Percentiles rank a stretch among this genome's conserved stretches.
These are phyloP conservation scores for Meleagris gallopavo DNA, from an alignment of 2,113 vertebrate species.

Conservation along the genomic window DNA sequence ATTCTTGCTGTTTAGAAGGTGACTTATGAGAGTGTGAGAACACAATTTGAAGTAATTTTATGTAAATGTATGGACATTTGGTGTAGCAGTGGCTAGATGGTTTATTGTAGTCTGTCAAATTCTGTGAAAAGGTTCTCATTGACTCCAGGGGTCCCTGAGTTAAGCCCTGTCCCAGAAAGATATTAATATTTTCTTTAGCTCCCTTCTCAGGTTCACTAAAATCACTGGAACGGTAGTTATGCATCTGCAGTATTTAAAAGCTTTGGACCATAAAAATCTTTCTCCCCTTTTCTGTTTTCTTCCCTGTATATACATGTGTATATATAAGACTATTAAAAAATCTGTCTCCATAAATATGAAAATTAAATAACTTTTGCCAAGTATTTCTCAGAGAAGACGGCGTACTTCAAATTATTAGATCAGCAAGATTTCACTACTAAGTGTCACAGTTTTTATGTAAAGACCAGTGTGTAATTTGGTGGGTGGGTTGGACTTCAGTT, in stretches of 20 bases:
- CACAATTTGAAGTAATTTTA: not conserved
- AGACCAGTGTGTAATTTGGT: not conserved
- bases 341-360: not conserved
- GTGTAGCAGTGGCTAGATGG: not conserved
- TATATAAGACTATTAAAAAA: not conserved
- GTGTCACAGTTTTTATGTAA: not conserved
- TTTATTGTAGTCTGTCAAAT: not conserved
- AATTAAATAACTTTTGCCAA: not conserved
- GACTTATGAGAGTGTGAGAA: not conserved
- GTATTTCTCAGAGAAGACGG: not conserved
- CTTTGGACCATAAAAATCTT: not conserved
- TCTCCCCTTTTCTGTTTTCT: not conserved
- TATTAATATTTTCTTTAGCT: not conserved
- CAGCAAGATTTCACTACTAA: not conserved
- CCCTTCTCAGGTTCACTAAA: not conserved
- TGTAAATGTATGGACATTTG: not conserved
- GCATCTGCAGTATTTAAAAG: not conserved
- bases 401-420: not conserved
- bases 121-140: not conserved
- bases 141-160: not conserved
- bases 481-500: not conserved
- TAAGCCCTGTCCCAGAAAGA: not conserved
- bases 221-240: not conserved
- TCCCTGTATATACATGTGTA: not conserved
- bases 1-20: not conserved